Evolutionary conservation across 2,888 invertebrate species (phyloP).

Genomic region (Macrophya alboannulata): DNA sequence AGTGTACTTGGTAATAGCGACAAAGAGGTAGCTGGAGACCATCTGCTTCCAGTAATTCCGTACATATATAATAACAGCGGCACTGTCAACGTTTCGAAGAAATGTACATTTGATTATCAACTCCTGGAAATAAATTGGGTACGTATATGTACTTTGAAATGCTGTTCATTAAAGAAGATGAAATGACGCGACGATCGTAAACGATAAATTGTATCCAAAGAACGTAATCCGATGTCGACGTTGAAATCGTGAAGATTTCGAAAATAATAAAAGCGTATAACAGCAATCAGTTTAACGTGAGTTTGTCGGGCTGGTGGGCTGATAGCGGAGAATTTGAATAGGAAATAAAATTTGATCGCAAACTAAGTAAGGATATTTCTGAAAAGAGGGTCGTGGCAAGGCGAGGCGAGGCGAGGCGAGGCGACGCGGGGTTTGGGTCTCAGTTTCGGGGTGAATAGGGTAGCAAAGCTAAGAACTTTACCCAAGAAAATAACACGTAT

Average conservation of each 20-base stretch:
- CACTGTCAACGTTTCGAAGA: conserved; percentile 32
- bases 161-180: not conserved
- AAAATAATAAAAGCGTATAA: not conserved
- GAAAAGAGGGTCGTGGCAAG: not conserved
- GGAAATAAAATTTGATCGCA: conserved; percentile 51
- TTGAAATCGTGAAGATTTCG: not conserved
- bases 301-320: not conserved
- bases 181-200: not conserved
- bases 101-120: not conserved
- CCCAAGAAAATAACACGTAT: conserved; percentile 63
- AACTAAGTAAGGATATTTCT: conserved; percentile 36
- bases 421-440: not conserved
- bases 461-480: conserved; percentile 51
- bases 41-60: conserved; percentile 16
- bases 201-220: not conserved
- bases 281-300: not conserved
- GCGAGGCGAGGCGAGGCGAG: not conserved
- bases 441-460: conserved; percentile 18
- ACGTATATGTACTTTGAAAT: not conserved
- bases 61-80: not conserved
- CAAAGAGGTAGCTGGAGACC: conserved; percentile 46
- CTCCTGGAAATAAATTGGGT: not conserved
- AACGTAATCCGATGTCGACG: not conserved
- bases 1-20: conserved; percentile 30
- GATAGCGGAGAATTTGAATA: conserved; percentile 33